Conservation (phyloP, 2,888 invertebrate species). For the Caenorhabditis sinica region DNA sequence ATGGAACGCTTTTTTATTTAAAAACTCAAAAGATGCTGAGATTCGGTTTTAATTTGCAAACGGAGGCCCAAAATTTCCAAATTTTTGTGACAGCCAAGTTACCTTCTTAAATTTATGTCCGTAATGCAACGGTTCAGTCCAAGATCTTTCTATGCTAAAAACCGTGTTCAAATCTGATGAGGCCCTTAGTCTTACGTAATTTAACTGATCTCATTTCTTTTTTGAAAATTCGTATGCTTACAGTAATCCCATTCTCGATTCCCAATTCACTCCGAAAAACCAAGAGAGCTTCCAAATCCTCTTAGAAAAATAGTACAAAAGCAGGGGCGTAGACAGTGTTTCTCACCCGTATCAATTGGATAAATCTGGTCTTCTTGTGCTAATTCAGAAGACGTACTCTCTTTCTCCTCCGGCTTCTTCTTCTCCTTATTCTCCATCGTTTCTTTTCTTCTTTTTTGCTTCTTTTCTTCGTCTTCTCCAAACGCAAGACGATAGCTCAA, state of each 20-base stretch:
- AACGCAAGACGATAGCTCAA: constrained; percentile 64
- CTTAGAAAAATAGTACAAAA: constrained; percentile 6
- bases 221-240: too few species aligned
- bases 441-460: constrained; percentile 22
- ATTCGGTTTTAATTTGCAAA: too few species aligned
- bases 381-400: constrained; percentile 22
- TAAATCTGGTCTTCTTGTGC: constrained; percentile 31
- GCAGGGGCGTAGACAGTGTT: constrained; percentile 17
- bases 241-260: neutral
- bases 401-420: constrained; percentile 5
- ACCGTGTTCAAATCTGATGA: too few species aligned
- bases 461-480: constrained; percentile 46
- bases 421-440: constrained; percentile 27
- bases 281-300: neutral
- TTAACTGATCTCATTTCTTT: too few species aligned
- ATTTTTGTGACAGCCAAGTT: too few species aligned
- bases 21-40: too few species aligned
- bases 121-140: too few species aligned
- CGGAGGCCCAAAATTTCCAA: too few species aligned
- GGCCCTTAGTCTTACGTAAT: too few species aligned
- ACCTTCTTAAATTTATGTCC: too few species aligned
- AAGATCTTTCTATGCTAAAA: too few species aligned
- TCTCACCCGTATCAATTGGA: constrained; percentile 42
- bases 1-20: too few species aligned
- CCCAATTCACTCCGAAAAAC: neutral